phyloP scores from a whole-genome alignment of 2,113 vertebrate genomes.

The Psephotus haematonotus region DNA sequence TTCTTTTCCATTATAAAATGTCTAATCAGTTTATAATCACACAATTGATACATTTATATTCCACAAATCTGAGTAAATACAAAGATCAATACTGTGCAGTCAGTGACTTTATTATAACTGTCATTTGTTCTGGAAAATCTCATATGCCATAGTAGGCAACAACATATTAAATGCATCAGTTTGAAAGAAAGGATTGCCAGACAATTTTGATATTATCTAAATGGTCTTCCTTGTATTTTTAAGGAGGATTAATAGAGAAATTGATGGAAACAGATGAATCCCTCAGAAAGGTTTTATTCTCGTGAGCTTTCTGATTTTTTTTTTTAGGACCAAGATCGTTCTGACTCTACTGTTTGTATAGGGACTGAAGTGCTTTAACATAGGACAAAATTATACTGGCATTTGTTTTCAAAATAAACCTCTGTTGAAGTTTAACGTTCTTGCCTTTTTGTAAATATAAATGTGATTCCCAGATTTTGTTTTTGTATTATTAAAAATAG shows the following conservation, averaged over 20 bases:
- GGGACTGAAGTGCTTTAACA: not conserved
- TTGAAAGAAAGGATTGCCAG: not conserved
- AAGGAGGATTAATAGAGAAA: not conserved
- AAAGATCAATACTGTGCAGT: not conserved
- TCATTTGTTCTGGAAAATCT: not conserved
- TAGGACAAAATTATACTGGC: not conserved
- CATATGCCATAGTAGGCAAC: not conserved
- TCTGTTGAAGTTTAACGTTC: not conserved
- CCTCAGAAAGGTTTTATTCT: not conserved
- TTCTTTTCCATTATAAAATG: constrained; percentile 41
- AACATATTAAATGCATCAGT: not conserved
- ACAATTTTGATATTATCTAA: not conserved
- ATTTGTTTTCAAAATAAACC: not conserved
- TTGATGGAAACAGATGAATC: not conserved
- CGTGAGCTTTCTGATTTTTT: not conserved
- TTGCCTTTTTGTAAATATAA: not conserved
- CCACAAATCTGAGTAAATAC: not conserved
- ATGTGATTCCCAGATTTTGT: not conserved
- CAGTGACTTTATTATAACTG: not conserved
- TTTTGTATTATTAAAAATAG: not conserved
- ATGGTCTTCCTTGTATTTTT: not conserved
- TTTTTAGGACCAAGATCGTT: not conserved
- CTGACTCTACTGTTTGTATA: not conserved
- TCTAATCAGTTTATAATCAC: constrained; percentile 44
- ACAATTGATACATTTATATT: constrained; percentile 21